Conservation (phyloP, 2,797 vertebrate species). For the Coluber constrictor region DNA sequence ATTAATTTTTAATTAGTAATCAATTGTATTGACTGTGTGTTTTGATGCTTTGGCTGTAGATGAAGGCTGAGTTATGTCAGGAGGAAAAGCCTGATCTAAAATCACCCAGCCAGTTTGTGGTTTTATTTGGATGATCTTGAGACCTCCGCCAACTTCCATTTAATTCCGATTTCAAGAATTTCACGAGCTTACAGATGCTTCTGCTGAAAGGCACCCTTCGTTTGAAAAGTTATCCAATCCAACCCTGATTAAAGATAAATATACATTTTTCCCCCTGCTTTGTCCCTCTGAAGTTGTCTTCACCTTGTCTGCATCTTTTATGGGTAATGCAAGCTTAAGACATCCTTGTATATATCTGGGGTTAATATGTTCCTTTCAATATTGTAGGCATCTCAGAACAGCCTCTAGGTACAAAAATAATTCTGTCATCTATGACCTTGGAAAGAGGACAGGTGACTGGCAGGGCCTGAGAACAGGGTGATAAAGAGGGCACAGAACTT, state of each 20-base stretch:
- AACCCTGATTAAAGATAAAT: not conserved
- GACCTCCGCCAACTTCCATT: not conserved
- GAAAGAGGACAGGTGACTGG: not conserved
- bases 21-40: not conserved
- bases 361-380: not conserved
- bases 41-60: not conserved
- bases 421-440: not conserved
- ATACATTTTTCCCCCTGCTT: not conserved
- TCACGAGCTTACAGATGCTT: not conserved
- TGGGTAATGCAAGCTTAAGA: not conserved
- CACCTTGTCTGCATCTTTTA: not conserved
- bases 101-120: not conserved
- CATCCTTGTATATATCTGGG: not conserved
- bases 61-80: not conserved
- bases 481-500: not conserved
- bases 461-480: not conserved
- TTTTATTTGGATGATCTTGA: not conserved
- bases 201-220: not conserved
- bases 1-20: not conserved
- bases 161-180: not conserved
- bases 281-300: not conserved
- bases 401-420: not conserved
- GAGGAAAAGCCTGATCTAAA: not conserved
- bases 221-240: not conserved
- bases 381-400: not conserved